These are phyloP conservation scores for Stegodyphus mimosarum DNA, from an alignment of 1,140 invertebrate genomes.

Conservation along the genomic window DNA sequence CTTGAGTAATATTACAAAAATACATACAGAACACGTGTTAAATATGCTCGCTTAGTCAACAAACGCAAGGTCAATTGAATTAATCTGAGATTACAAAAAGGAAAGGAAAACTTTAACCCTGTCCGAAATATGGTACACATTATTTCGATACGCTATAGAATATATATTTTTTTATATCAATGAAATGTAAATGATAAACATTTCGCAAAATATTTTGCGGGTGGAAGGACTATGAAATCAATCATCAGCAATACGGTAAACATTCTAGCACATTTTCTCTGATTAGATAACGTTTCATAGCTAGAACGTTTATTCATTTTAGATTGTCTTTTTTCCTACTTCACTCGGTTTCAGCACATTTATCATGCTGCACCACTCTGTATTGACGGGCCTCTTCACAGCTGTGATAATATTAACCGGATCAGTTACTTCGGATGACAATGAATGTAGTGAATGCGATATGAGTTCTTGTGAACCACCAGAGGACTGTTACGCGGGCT, in stretches of 20 bases:
- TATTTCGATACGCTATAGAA: too few species aligned
- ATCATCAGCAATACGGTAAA: not conserved
- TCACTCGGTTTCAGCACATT: not conserved
- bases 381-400: not conserved
- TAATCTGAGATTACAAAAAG: too few species aligned
- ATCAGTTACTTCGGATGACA: not conserved
- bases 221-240: too few species aligned
- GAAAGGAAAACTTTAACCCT: too few species aligned
- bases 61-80: too few species aligned
- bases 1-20: too few species aligned
- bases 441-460: conserved; percentile 22
- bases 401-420: not conserved
- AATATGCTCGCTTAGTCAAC: too few species aligned
- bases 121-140: too few species aligned
- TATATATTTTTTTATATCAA: too few species aligned
- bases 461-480: conserved; percentile 21
- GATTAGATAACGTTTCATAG: not conserved
- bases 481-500: conserved; percentile 29
- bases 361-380: not conserved
- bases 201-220: too few species aligned
- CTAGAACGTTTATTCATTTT: not conserved
- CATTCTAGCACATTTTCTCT: not conserved
- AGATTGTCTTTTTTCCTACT: not conserved
- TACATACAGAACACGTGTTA: too few species aligned
- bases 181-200: too few species aligned